Evolutionary conservation across 2,888 invertebrate species (phyloP), one percentile per base, ranked within the genome.

Genomic region (Ecdyonurus torrentis): DNA sequence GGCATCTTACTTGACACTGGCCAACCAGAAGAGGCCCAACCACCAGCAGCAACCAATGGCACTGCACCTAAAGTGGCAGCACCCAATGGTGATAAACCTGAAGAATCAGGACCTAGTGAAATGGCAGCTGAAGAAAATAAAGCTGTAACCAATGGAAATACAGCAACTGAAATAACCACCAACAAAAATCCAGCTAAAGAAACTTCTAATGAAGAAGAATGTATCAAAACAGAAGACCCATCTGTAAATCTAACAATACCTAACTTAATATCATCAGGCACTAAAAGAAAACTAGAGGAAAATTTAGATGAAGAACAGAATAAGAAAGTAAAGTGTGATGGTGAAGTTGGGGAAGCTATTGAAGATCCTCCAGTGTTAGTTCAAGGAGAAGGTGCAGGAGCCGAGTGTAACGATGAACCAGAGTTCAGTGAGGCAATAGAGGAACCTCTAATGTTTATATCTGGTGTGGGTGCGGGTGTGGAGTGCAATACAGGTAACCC

Each of bases 401-500:
- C 78, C 50, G 83, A 83, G 53, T 84, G 84, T 70, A 81, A 85
- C 66, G 79, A 78, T 64, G 76, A 68, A 53, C 71, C 71, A 2
- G 68, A 69, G 22, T 70, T 87, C 61, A 83, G 87, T 24, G 89
- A 89, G 70, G 81, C 80, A 67, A 85, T 91, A 63, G 84, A 83
- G 70, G 91, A 91, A 74, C 81, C 83, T 1, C 76, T 86, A 0
- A 78, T 86, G 76, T 82, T 79, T 72, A 78, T 90, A 70, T 80
- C 77, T 68, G 89, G 89, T 0, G 83, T 83, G 70, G 91, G 91
- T 53, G 80, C 74, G 68, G 91, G 91, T 2, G 76, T 73, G 22
- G 85, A 86, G 25, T 89, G 87, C 71, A 78, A 85, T 64, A 86
- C 87, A 2, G 90, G 89, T 1, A 90, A 89, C 74, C 81, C 78